A percentile compares a stretch with the other conserved stretches of the same genome.
These are phyloP conservation scores for Amphibalanus amphitrite DNA, from an alignment of 1,140 invertebrate genomes.

Conservation along the genomic window DNA sequence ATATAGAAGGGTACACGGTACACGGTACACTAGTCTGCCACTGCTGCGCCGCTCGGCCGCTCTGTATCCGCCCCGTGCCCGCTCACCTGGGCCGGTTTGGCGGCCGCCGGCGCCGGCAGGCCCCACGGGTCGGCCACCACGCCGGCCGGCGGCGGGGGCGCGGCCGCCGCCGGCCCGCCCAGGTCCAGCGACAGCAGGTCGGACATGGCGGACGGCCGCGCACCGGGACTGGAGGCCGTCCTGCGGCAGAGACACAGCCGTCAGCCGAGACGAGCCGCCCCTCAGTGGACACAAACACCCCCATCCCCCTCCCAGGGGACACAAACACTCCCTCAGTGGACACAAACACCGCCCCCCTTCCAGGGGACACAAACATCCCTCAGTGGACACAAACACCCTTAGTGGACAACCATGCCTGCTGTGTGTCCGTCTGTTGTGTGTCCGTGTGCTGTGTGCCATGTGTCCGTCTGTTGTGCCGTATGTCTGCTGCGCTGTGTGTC, in stretches of 20 bases:
- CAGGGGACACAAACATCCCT: no score
- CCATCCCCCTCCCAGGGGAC: no score
- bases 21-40: no score
- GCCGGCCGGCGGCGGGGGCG: constrained; percentile 30
- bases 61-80: no score
- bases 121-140: constrained; percentile 47
- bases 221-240: neutral
- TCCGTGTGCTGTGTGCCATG: neutral
- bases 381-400: no score
- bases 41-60: no score
- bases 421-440: neutral
- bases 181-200: constrained; percentile 20
- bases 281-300: no score
- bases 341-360: no score
- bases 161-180: constrained; percentile 15
- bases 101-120: constrained; percentile 31
- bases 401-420: no score
- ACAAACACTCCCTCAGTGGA: no score
- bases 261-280: no score
- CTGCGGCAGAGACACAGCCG: neutral
- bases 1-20: no score
- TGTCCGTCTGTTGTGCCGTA: neutral
- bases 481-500: neutral
- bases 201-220: constrained; percentile 14
- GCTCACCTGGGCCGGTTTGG: neutral